Percentiles rank a stretch among this genome's conserved stretches.
Evolutionary conservation across 2,888 invertebrate genomes (phyloP).

Genomic region (Netelia virgata): DNA sequence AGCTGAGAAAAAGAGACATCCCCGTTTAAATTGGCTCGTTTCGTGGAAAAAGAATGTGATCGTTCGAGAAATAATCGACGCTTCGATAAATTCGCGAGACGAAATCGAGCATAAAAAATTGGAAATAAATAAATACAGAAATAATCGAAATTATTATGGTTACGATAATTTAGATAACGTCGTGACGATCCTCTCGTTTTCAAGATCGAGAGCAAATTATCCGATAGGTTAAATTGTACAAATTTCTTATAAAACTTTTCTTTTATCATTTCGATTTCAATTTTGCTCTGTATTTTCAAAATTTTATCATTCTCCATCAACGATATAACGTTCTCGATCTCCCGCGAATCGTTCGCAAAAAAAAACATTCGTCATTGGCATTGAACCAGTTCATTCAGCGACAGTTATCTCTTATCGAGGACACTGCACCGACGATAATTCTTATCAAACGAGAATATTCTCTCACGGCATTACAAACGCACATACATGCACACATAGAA

Average conservation of each 20-base stretch:
- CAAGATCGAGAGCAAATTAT: no score
- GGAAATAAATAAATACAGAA: background rate
- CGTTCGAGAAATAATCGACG: no score
- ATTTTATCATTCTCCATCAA: background rate
- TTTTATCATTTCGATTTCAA: background rate
- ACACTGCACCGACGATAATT: slow-evolving; percentile 36
- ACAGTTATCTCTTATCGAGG: slow-evolving; percentile 17
- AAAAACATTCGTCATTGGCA: slow-evolving; percentile 37
- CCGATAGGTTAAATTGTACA: background rate
- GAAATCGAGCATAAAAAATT: background rate
- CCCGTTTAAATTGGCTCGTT: no score
- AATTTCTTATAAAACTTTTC: no score
- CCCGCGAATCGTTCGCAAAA: background rate
- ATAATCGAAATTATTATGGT: background rate
- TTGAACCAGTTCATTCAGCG: slow-evolving; percentile 52
- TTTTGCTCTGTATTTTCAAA: background rate
- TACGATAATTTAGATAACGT: background rate
- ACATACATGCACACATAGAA: background rate
- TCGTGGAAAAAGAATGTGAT: no score
- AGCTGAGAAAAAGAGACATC: no score
- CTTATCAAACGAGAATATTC: slow-evolving; percentile 49
- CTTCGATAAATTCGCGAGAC: no score
- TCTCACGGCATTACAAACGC: slow-evolving; percentile 16
- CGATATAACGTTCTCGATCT: background rate
- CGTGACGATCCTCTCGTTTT: no score